Evolutionary conservation across 2,797 vertebrate genomes (phyloP).

Genomic region (Alauda arvensis): DNA sequence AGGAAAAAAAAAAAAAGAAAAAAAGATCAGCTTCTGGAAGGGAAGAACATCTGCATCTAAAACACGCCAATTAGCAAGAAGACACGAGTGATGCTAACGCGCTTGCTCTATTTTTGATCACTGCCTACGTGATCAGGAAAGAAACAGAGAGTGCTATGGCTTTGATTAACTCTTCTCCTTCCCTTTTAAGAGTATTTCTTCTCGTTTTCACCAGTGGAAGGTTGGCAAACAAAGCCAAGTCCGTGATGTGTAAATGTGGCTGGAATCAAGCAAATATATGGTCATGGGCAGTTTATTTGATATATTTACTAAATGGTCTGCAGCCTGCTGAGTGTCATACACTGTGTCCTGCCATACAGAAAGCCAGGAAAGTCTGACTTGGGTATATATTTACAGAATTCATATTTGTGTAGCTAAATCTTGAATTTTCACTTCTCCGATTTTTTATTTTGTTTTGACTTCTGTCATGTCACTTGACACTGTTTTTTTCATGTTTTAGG

Average conservation of each 20-base stretch:
- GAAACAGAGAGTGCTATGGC: neutral
- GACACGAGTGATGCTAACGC: conserved; percentile 62
- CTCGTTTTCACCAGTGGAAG: neutral
- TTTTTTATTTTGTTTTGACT: neutral
- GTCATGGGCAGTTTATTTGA: neutral
- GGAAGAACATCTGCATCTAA: conserved; percentile 79
- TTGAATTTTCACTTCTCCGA: neutral
- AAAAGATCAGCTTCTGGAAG: conserved; percentile 60
- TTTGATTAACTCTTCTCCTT: conserved; percentile 44
- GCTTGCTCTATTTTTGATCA: conserved; percentile 71
- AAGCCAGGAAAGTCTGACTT: too few species aligned
- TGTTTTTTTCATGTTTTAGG: neutral
- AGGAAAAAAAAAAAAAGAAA: neutral
- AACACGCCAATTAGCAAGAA: conserved; percentile 73
- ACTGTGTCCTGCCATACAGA: neutral
- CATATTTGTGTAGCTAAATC: neutral
- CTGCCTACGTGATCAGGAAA: conserved; percentile 59
- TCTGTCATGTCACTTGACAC: rapidly evolving
- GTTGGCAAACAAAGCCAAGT: neutral
- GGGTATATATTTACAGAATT: neutral
- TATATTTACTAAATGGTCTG: neutral
- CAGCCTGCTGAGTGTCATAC: neutral
- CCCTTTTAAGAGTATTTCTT: neutral
- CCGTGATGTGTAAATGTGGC: neutral
- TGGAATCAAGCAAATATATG: neutral